A percentile compares a stretch with the other conserved stretches of the same genome.
Conservation (phyloP, 2,797 vertebrate genomes). For the Mormyrops attenuatus region DNA sequence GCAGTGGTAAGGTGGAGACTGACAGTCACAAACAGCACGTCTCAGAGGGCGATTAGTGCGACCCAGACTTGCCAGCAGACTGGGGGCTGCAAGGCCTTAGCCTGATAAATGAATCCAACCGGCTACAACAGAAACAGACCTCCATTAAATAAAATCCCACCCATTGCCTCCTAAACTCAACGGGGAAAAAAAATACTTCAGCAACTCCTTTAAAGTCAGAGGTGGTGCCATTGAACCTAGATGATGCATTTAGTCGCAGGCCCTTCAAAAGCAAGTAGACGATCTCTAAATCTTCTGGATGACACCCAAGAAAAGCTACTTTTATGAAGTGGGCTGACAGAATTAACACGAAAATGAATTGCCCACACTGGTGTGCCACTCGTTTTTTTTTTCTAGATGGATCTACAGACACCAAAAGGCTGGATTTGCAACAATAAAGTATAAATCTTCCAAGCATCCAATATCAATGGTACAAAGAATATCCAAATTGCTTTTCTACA, state of each 20-base stretch:
- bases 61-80: not conserved
- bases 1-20: not conserved
- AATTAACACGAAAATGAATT: not conserved
- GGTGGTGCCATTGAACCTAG: not conserved
- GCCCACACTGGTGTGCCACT: not conserved
- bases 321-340: not conserved
- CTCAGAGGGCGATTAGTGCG: not conserved
- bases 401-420: not conserved
- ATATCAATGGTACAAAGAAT: not conserved
- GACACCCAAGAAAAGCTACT: not conserved
- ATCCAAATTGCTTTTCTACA: not conserved
- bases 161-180: not conserved
- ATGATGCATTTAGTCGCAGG: not conserved
- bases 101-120: conserved; percentile 15
- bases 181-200: not conserved
- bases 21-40: conserved; percentile 21
- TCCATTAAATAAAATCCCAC: not conserved
- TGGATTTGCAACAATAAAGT: not conserved
- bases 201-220: not conserved
- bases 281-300: not conserved
- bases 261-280: not conserved
- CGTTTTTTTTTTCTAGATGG: not conserved
- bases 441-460: not conserved
- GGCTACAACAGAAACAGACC: not conserved
- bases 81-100: not conserved